Percentiles rank a stretch among this genome's conserved stretches.
Conservation (phyloP, 2,888 invertebrate genomes). For the Ectemnius cavifrons region DNA sequence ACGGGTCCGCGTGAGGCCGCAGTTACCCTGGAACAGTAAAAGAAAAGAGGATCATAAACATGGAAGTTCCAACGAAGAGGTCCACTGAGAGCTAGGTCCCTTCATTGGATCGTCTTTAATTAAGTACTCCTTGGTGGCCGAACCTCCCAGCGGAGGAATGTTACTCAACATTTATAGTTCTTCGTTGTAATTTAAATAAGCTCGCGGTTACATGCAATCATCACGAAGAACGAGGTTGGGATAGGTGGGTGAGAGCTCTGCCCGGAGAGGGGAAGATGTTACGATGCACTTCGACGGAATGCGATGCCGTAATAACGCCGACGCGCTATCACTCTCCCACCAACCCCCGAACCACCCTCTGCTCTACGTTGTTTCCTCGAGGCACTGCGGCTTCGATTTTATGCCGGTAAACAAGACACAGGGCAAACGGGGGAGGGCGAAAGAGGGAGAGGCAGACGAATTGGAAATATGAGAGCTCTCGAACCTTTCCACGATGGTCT, state of each 20-base stretch:
- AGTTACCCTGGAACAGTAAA: slow-evolving; percentile 57
- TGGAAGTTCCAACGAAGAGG: no score
- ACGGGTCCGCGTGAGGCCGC: slow-evolving; percentile 80
- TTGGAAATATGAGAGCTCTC: slow-evolving; percentile 38
- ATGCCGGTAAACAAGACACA: background rate
- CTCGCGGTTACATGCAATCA: no score
- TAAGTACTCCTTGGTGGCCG: no score
- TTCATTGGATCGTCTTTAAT: no score
- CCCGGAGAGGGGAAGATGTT: background rate
- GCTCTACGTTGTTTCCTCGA: background rate
- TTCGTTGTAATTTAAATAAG: no score
- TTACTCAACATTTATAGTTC: background rate
- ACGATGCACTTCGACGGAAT: background rate
- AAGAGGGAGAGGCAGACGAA: slow-evolving; percentile 20
- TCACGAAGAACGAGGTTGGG: no score
- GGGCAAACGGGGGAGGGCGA: background rate
- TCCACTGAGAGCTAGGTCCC: no score
- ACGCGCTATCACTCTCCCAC: no score
- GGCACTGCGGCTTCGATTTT: slow-evolving; percentile 1
- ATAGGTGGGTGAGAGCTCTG: no score
- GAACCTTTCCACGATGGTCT: slow-evolving; percentile 30
- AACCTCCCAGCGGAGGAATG: background rate
- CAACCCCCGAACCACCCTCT: no score
- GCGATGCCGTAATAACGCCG: background rate
- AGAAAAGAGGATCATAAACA: background rate